Conservation (phyloP, 2,113 vertebrate genomes). For the Chloropsis hardwickii region DNA sequence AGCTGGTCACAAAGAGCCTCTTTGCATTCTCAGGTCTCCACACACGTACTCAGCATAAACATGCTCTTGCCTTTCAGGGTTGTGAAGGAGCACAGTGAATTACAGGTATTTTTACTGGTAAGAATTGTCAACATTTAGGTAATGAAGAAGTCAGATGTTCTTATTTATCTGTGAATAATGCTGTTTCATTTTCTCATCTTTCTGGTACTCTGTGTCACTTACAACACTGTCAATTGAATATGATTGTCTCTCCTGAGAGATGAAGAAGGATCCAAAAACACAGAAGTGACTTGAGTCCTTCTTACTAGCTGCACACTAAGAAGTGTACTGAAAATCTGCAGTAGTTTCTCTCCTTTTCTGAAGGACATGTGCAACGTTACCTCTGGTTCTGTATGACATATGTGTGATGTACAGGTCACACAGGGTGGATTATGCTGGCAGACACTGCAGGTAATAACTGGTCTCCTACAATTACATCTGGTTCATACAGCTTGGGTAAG, state of each 20-base stretch:
- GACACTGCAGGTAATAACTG: background rate
- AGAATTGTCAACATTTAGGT: background rate
- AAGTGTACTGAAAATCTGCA: background rate
- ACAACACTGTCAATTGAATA: background rate
- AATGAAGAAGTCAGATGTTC: background rate
- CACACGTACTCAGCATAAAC: rapidly evolving
- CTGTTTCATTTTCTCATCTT: background rate
- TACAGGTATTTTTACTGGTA: background rate
- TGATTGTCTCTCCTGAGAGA: background rate
- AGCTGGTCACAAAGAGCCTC: background rate
- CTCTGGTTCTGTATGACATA: background rate
- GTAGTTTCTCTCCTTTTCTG: background rate
- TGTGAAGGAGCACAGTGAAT: background rate
- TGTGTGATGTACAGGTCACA: background rate
- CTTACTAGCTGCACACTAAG: background rate
- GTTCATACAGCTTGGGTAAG: background rate
- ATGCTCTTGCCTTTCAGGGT: background rate
- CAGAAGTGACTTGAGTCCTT: background rate
- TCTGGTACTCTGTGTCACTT: background rate
- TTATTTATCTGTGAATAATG: background rate
- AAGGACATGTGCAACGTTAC: background rate
- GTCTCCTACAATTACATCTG: background rate
- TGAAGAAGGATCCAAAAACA: background rate
- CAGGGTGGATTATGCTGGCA: background rate
- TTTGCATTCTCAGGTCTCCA: background rate